phyloP scores from a whole-genome alignment of 2,113 vertebrate species.

The Heptranchias perlo region DNA sequence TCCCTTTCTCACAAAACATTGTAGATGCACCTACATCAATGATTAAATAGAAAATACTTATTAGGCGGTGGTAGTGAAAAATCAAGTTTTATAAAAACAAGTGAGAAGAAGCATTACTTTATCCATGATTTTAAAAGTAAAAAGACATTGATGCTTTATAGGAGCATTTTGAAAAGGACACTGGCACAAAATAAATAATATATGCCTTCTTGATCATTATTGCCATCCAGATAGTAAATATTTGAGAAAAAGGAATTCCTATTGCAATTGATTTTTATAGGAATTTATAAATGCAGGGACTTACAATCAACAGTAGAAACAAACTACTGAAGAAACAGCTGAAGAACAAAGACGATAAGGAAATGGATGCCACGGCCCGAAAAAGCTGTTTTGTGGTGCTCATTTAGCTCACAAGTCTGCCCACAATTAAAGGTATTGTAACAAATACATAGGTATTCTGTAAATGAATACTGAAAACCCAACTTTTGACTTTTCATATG shows the following conservation, averaged over 20 bases:
- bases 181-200: background rate
- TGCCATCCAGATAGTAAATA: background rate
- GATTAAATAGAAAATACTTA: background rate
- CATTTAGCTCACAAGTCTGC: background rate
- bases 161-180: background rate
- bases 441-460: background rate
- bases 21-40: background rate
- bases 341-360: background rate
- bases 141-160: background rate
- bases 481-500: background rate
- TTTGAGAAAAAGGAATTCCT: background rate
- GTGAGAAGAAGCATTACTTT: background rate
- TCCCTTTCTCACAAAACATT: constrained; percentile 33
- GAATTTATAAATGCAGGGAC: background rate
- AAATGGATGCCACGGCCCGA: too few relatives aligned
- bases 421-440: background rate
- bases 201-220: background rate
- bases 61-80: background rate
- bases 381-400: too few relatives aligned
- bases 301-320: background rate
- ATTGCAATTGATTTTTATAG: background rate
- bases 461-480: background rate
- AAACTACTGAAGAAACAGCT: background rate
- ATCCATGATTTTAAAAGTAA: too few relatives aligned
- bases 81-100: background rate